These are phyloP conservation scores for Argyrosomus regius DNA, from an alignment of 2,797 vertebrate genomes.

Conservation along the genomic window DNA sequence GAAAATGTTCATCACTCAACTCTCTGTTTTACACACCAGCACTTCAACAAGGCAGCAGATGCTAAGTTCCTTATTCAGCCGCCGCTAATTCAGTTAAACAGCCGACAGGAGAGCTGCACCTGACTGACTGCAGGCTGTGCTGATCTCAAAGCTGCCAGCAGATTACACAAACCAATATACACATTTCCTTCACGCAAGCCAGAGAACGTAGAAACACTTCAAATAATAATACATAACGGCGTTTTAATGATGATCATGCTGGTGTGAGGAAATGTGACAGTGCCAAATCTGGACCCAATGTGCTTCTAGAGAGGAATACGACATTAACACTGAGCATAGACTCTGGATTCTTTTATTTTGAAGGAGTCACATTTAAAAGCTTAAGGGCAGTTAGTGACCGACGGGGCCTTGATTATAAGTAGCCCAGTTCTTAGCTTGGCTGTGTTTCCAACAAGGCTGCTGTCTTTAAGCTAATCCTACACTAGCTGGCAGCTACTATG, in stretches of 20 bases:
- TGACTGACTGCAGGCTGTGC: conserved; percentile 34
- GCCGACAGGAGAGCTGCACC: conserved; percentile 42
- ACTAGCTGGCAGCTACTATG: conserved; percentile 28
- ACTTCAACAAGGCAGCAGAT: conserved; percentile 24
- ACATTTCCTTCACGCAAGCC: conserved; percentile 15
- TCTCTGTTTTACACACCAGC: neutral
- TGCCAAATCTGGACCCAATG: conserved; percentile 22
- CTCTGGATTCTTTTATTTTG: conserved; percentile 26
- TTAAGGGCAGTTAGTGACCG: conserved; percentile 45
- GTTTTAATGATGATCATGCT: conserved; percentile 24
- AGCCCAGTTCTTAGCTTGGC: conserved; percentile 56
- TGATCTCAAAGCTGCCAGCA: conserved; percentile 38
- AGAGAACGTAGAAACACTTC: neutral
- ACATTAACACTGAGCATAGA: conserved; percentile 9
- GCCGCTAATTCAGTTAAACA: conserved; percentile 45
- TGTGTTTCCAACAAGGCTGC: conserved; percentile 39
- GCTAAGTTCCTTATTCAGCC: conserved; percentile 41
- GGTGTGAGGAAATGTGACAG: conserved; percentile 35
- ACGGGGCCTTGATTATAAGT: conserved; percentile 48
- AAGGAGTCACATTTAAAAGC: conserved; percentile 55
- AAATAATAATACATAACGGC: neutral
- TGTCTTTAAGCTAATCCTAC: conserved; percentile 64
- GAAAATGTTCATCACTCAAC: neutral
- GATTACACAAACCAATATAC: conserved; percentile 3
- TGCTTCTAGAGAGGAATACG: conserved; percentile 30